A percentile compares a stretch with the other conserved stretches of the same genome.
phyloP scores from a whole-genome alignment of 1,140 invertebrate species.

The Hyles vespertilio region DNA sequence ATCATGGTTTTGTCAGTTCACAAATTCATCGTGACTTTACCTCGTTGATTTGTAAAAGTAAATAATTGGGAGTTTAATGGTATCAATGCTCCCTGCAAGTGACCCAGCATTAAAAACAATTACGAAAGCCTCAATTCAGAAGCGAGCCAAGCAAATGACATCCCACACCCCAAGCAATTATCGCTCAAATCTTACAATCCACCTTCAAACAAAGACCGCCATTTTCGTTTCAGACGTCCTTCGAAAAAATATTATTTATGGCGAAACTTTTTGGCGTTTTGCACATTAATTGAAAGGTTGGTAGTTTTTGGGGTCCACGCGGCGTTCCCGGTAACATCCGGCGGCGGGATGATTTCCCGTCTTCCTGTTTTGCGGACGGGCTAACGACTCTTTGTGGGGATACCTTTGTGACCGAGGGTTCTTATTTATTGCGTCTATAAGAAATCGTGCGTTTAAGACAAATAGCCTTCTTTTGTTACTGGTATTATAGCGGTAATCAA shows the following conservation, averaged over 20 bases:
- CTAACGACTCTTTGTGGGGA: slow-evolving; percentile 29
- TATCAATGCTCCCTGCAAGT: too few species aligned
- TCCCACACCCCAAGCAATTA: background rate
- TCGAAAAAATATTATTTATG: slow-evolving; percentile 53
- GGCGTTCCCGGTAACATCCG: slow-evolving; percentile 30
- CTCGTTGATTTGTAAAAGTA: too few species aligned
- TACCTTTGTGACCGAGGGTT: slow-evolving; percentile 11
- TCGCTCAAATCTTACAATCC: background rate
- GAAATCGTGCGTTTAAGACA: slow-evolving; percentile 13
- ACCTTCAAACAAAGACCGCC: slow-evolving; percentile 39
- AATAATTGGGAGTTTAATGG: too few species aligned
- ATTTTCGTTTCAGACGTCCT: slow-evolving; percentile 45
- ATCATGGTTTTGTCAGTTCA: too few species aligned
- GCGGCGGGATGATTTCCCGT: slow-evolving; percentile 49
- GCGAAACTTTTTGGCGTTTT: slow-evolving; percentile 48
- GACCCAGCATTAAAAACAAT: too few species aligned
- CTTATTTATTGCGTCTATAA: slow-evolving; percentile 34
- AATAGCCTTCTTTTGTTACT: too few species aligned
- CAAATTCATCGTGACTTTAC: too few species aligned
- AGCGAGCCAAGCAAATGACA: too few species aligned
- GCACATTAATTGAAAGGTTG: slow-evolving; percentile 54
- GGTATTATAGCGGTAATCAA: too few species aligned
- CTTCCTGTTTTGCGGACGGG: slow-evolving; percentile 44
- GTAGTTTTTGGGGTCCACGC: slow-evolving; percentile 37
- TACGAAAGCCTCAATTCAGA: too few species aligned